Percentiles rank a stretch among this genome's conserved stretches.
phyloP scores from a whole-genome alignment of 2,888 invertebrate genomes.

The Plebejus argus region DNA sequence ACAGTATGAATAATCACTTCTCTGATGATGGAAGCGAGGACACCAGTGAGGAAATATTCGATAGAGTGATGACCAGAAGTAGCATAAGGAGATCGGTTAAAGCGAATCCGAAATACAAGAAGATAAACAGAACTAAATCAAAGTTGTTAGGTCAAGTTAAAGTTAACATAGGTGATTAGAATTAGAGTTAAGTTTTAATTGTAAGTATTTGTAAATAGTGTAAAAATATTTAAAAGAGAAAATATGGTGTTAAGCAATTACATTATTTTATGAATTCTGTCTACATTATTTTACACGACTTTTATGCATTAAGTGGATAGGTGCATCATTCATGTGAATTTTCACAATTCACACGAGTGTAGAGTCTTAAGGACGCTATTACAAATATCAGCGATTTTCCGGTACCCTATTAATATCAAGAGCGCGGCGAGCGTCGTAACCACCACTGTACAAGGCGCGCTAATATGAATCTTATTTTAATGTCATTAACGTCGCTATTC shows the following conservation, averaged over 20 bases:
- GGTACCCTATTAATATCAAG: too few species aligned
- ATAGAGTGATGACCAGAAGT: conserved; percentile 73
- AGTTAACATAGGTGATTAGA: conserved; percentile 68
- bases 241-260: not conserved
- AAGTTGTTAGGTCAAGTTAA: conserved; percentile 73
- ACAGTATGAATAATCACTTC: conserved; percentile 76
- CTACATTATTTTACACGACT: too few species aligned
- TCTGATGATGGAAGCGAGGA: conserved; percentile 76
- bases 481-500: too few species aligned
- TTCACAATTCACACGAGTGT: too few species aligned
- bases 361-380: too few species aligned
- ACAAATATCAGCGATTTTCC: too few species aligned
- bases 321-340: too few species aligned
- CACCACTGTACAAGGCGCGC: too few species aligned
- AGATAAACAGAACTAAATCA: conserved; percentile 72
- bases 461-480: too few species aligned
- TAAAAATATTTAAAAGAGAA: not conserved
- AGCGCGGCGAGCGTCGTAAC: too few species aligned
- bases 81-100: conserved; percentile 72
- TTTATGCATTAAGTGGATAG: too few species aligned
- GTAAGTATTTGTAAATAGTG: conserved; percentile 4
- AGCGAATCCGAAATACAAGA: conserved; percentile 77
- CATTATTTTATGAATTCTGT: not conserved
- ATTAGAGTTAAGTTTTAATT: conserved; percentile 47
- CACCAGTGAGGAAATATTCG: conserved; percentile 75